Percentiles rank a stretch among this genome's conserved stretches.
phyloP scores from a whole-genome alignment of 2,113 vertebrate species.

The Neolamprologus fasciatus region DNA sequence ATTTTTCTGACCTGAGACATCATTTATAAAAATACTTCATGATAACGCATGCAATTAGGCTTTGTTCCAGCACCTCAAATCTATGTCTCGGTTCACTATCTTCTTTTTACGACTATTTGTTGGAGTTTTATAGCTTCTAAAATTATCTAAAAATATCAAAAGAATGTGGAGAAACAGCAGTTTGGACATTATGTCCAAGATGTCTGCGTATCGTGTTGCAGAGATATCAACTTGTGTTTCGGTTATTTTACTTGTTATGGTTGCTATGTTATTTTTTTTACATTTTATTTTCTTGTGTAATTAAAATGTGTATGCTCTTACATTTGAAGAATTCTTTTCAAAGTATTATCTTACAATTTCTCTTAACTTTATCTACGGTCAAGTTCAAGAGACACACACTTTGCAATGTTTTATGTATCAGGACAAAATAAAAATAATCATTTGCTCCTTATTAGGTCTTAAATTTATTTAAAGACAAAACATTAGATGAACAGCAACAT shows the following conservation, averaged over 20 bases:
- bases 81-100: background rate
- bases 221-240: background rate
- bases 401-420: background rate
- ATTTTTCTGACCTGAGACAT: conserved; percentile 1
- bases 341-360: background rate
- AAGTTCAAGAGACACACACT: background rate
- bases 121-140: background rate
- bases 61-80: background rate
- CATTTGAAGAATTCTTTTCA: background rate
- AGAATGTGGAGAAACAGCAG: background rate
- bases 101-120: background rate
- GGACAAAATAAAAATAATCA: background rate
- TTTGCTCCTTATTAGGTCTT: background rate
- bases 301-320: background rate
- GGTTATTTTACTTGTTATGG: background rate
- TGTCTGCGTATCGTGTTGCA: background rate
- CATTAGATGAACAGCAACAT: background rate
- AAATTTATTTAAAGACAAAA: background rate
- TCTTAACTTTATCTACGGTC: background rate
- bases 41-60: background rate
- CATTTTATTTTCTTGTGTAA: background rate
- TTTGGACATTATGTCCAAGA: background rate
- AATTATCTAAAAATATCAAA: background rate
- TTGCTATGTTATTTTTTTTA: background rate
- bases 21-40: background rate